Evolutionary conservation across 2,888 invertebrate species (phyloP), one percentile per base, ranked within the genome.

Genomic region (Aelia acuminata): DNA sequence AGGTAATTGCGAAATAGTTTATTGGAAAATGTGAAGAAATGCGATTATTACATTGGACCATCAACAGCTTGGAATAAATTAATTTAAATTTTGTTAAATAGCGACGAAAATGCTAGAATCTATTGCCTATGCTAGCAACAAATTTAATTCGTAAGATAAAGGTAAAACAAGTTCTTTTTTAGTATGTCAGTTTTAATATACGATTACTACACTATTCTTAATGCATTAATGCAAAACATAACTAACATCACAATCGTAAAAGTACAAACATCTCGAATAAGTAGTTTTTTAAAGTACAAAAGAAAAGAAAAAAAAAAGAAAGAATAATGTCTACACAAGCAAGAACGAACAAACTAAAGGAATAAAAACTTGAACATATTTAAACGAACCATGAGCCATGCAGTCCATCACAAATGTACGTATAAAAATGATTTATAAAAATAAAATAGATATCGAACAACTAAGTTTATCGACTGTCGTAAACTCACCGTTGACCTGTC

Each of bases 401-500:
- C 80, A 80, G n/a, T 47, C 43, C 43, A 70, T 35, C 15, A 43
- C 4, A 43, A 5, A 75, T 43, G 3, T n/a, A 47, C n/a, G 20
- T 11, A 22, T 43, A 80, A 2, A 80, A 47, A n/a, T n/a, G n/a
- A 26, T 26, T 15, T 57, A 57, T 57, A 2, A 57, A 57, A 26
- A n/a, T n/a, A 31, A 7, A 70, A 18, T 5, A 18, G 31, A 70
- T 26, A 70, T 8, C 11, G 11, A 47, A 80, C 11, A 43, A 80
- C 11, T 31, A 63, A 31, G 15, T 31, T 63, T 31, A 31, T 35
- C 1, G n/a, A 26, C 15, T 26, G 26, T 15, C 11, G n/a, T 0
- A n/a, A 70, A 87, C 89, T 91, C 90, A 91, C 91, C 91, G 86
- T 91, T 87, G 70, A 87, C n/a, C 70, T 87, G 87, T 47, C 87